A percentile compares a stretch with the other conserved stretches of the same genome.
These are phyloP conservation scores for Parapristionchus giblindavisi DNA, from an alignment of 2,888 invertebrate species.

Conservation along the genomic window DNA sequence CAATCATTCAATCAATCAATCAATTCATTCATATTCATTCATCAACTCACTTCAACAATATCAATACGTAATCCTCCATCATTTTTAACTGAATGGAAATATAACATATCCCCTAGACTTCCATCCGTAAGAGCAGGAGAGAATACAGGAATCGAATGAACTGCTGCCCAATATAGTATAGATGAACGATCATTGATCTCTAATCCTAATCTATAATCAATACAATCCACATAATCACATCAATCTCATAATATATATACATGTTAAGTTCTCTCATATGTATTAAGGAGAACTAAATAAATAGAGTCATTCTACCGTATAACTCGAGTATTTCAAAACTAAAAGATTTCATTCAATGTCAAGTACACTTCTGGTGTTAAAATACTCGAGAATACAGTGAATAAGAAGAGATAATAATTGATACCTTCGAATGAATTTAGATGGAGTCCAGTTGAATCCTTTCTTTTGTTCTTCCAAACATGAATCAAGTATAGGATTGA, in stretches of 20 bases:
- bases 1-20: conserved; percentile 23
- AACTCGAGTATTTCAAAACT: too few species aligned
- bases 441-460: conserved; percentile 85
- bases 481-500: conserved; percentile 88
- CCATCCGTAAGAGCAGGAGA: conserved; percentile 98
- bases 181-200: conserved; percentile 89
- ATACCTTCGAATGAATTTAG: conserved; percentile 79
- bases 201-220: conserved; percentile 79
- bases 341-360: too few species aligned
- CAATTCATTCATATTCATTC: not conserved
- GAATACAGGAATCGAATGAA: conserved; percentile 93
- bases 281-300: not conserved
- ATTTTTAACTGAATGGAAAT: conserved; percentile 91
- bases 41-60: conserved; percentile 80
- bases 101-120: conserved; percentile 93
- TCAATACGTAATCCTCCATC: conserved; percentile 88
- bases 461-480: conserved; percentile 84
- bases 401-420: too few species aligned
- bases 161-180: conserved; percentile 74
- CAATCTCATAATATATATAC: not conserved
- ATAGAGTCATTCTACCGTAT: too few species aligned
- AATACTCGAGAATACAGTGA: too few species aligned
- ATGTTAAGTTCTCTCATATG: too few species aligned
- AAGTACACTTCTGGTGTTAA: too few species aligned
- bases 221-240: not conserved